Conservation (phyloP, 2,888 invertebrate genomes). For the Malachius bipustulatus region DNA sequence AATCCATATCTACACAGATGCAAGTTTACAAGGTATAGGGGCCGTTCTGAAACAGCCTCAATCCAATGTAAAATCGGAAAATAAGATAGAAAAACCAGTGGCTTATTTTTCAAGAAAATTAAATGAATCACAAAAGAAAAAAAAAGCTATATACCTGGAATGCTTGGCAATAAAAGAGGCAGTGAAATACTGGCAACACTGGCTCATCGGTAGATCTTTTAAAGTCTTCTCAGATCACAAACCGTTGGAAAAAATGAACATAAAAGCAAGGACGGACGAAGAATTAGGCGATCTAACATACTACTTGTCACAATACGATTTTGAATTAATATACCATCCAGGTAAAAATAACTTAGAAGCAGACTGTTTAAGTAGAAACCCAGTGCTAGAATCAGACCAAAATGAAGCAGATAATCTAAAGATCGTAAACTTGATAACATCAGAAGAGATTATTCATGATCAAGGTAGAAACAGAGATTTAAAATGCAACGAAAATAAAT, state of each 20-base stretch:
- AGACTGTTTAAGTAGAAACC: constrained; percentile 8
- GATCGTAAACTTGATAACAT: constrained; percentile 8
- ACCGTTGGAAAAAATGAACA: constrained; percentile 18
- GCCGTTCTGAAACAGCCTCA: constrained; percentile 20
- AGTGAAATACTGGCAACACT: constrained; percentile 16
- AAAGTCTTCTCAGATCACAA: constrained; percentile 15
- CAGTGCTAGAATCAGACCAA: constrained; percentile 6
- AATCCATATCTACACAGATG: constrained; percentile 22
- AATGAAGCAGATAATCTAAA: constrained; percentile 4
- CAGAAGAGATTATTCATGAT: constrained; percentile 8
- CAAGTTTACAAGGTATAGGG: constrained; percentile 20
- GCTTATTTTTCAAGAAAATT: constrained; percentile 16
- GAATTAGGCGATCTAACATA: constrained; percentile 20
- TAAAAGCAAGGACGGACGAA: constrained; percentile 21
- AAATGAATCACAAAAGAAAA: constrained; percentile 14
- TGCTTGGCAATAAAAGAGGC: constrained; percentile 16
- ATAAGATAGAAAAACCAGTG: constrained; percentile 14
- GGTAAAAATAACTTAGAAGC: constrained; percentile 9
- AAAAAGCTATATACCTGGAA: constrained; percentile 16
- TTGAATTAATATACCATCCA: constrained; percentile 19
- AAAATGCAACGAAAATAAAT: constrained; percentile 3
- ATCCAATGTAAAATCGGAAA: constrained; percentile 6
- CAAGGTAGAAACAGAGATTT: constrained; percentile 3
- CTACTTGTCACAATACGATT: constrained; percentile 22
- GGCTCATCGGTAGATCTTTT: constrained; percentile 13